Evolutionary conservation across 2,113 vertebrate genomes (phyloP).

Genomic region (Condylura cristata): DNA sequence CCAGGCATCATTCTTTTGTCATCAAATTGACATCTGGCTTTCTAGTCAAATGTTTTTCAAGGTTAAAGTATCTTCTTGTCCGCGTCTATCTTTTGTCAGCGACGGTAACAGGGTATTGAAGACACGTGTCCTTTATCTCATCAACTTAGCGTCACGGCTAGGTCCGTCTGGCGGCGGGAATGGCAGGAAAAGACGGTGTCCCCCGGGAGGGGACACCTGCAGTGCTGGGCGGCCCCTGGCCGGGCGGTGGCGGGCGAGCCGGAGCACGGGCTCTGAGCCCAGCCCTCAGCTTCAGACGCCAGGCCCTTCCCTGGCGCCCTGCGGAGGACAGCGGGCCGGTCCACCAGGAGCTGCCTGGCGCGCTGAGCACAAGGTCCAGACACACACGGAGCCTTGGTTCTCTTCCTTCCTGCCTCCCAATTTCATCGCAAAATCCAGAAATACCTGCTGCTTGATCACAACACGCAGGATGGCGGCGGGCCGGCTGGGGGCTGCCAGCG

Average conservation of each 20-base stretch:
- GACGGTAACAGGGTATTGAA: not conserved
- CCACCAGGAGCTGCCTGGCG: not conserved
- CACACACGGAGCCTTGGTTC: not conserved
- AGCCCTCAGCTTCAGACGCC: not conserved
- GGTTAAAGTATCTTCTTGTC: not conserved
- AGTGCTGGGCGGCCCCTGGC: rapidly evolving
- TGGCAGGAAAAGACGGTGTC: rapidly evolving
- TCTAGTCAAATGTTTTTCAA: not conserved
- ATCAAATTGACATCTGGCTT: not conserved
- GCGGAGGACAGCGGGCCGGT: not conserved
- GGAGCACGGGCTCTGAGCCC: no score
- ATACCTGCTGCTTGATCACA: not conserved
- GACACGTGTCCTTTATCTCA: not conserved
- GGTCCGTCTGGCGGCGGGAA: not conserved
- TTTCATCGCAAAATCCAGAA: not conserved
- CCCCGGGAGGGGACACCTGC: not conserved
- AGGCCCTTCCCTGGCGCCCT: rapidly evolving
- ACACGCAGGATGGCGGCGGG: rapidly evolving
- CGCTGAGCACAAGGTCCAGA: not conserved
- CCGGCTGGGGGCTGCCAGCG: rapidly evolving
- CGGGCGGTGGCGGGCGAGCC: no score
- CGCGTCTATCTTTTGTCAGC: not conserved
- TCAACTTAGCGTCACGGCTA: not conserved
- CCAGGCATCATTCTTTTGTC: not conserved
- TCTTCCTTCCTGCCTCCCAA: not conserved